Base-by-base conservation (phyloP, 1,140 invertebrate genomes). In the Tetragonula clypearis region DNA sequence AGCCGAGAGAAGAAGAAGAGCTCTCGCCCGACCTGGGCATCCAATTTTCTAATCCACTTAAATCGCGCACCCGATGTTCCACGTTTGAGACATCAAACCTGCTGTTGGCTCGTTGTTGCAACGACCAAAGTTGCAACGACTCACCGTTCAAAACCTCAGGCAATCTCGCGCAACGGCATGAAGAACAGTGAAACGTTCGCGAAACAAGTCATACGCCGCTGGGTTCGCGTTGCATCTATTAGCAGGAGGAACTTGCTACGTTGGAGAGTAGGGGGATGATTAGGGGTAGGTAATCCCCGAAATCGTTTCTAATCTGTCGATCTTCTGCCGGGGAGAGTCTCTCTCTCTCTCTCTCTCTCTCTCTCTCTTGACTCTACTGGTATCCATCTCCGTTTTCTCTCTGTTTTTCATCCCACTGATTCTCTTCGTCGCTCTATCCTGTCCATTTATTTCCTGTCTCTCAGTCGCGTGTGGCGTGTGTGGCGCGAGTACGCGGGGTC, bases 381-480 rank as follows among this genome's bases (percentile, higher is more conserved):
- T 49, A 12, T 23, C 71, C 26, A 60, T 74, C 72, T n/a, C 69
- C 41, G 9, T 49, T 49, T 49, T 69, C 49, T n/a, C 58, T 76
- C 49, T n/a, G 15, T 60, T 9, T 12, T 35, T 49, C 56, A 65
- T 58, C 58, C 21, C 1, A 2, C 5, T 1, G n/a, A 17, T 58
- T 23, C 53, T 60, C 58, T 17, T 66, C 53, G 19, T 55, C 19
- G 8, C 41, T n/a, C 68, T 23, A n/a, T 49, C n/a, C 75, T 11
- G 73, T 71, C 66, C 58, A 75, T 74, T 30, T 21, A 68, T 81
- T 84, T 79, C 79, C 66, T 68, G 35, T 66, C 66, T 72, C 73
- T 30, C 14, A 30, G 30, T 30, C 30, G 30, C 30, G 35, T 35
- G 30, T 21, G 55, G 56, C n/a, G 58, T 49, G 41, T 41, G 41